Base-by-base conservation (phyloP, 92 coral and sea anemone genomes). In the Zoanthus sociatus region DNA sequence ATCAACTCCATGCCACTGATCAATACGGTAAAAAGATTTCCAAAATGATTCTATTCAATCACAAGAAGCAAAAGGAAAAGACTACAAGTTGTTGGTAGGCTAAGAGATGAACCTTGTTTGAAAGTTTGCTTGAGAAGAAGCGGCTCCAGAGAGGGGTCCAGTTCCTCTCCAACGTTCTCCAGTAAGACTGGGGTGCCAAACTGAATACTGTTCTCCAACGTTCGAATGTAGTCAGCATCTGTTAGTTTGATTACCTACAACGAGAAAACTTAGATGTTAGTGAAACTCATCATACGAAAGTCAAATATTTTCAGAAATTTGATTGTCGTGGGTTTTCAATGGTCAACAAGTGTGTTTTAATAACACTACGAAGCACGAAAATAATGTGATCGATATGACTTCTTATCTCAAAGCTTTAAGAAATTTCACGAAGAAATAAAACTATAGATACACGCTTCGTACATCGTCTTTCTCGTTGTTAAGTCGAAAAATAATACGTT, bases 121-220 rank as follows among this genome's bases (percentile, higher is more conserved):
- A 97, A 97, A 42, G 98, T 97, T 86, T 97, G 99, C 70, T 97
- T 97, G 30, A 97, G 91, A 71, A 97, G 89, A 86, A 97, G 90
- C 31, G 99, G 99, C 82, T 97, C 99, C 58, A 97, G 87, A 37
- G 99, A 97, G 1, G 99, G 99, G 84, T 97, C 99, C 31, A 97
- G 93, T 44, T 97, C 99, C 84, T 97, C 99, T 54, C 98, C 98
- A 2, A 97, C 99, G 90, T 97, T 97, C 87, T 97, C 99, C 32
- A 97, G 94, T 21, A 97, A 83, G 61, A 97, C 99, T 17, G 99
- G 99, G 78, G 97, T 97, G 26, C 99, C 99, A 91, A 95, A 97
- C 94, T 97, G 99, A 86, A 97, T 97, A 71, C 99, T 97, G 94
- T 97, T 97, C 84, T 97, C 98, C 54, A 97, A 92, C 32, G 98